phyloP scores from a whole-genome alignment of 2,888 invertebrate genomes.

The Melieria picta region DNA sequence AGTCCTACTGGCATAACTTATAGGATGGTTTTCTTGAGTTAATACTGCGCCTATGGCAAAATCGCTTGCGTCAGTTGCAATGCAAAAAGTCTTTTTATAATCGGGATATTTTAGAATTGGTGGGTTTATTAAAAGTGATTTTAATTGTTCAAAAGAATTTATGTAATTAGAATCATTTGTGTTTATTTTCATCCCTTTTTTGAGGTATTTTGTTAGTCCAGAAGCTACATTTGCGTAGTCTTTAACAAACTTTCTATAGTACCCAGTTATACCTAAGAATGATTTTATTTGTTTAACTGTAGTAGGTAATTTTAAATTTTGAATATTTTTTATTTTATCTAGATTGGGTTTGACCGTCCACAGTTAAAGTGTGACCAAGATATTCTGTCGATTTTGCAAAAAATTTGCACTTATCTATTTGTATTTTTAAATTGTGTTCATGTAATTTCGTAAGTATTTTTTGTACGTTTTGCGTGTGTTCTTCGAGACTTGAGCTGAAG shows the following conservation, averaged over 20 bases:
- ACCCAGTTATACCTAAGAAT: constrained; percentile 29
- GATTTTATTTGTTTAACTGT: constrained; percentile 35
- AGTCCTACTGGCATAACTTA: constrained; percentile 38
- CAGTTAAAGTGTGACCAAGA: constrained; percentile 5
- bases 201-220: constrained; percentile 20
- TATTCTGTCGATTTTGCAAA: constrained; percentile 2
- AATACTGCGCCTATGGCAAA: constrained; percentile 25
- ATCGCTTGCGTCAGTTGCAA: constrained; percentile 36
- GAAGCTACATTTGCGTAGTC: constrained; percentile 35
- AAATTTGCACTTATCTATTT: neutral
- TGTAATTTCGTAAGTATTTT: neutral
- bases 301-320: constrained; percentile 2
- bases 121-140: constrained; percentile 33
- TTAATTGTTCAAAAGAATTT: constrained; percentile 30
- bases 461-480: neutral
- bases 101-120: constrained; percentile 17
- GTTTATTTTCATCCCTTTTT: constrained; percentile 23
- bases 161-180: constrained; percentile 38
- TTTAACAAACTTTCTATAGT: constrained; percentile 32
- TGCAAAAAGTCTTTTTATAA: neutral
- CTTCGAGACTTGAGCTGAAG: constrained; percentile 2
- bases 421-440: neutral
- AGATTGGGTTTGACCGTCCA: constrained; percentile 5
- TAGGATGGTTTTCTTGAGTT: constrained; percentile 39
- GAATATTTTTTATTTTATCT: constrained; percentile 20